Evolutionary conservation across 1,140 invertebrate species (phyloP).

Genomic region (Bicyclus anynana): DNA sequence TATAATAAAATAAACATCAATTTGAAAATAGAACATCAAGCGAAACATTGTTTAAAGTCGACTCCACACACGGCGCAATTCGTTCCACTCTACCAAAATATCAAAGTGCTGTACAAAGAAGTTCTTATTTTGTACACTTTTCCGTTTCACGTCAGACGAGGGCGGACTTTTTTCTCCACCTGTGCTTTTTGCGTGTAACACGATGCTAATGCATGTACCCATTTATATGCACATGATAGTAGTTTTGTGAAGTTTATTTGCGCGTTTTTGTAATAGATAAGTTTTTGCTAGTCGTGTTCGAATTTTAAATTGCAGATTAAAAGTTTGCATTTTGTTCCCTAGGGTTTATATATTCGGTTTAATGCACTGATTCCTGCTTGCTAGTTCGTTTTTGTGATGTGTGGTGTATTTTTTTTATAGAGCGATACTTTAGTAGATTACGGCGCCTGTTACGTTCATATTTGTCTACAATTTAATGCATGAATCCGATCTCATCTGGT

Average conservation of each 20-base stretch:
- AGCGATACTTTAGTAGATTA: too few species aligned
- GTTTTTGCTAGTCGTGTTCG: background rate
- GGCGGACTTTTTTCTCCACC: slow-evolving; percentile 48
- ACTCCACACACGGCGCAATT: slow-evolving; percentile 13
- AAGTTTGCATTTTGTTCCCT: too few species aligned
- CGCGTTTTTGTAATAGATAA: slow-evolving; percentile 2
- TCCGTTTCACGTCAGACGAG: slow-evolving; percentile 35
- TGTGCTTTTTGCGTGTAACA: slow-evolving; percentile 41
- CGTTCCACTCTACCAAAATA: slow-evolving; percentile 43
- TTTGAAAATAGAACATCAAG: slow-evolving; percentile 9
- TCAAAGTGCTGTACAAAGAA: slow-evolving; percentile 46
- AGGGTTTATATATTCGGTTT: too few species aligned
- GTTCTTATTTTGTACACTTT: slow-evolving; percentile 55
- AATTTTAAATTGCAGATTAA: too few species aligned
- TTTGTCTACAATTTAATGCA: too few species aligned
- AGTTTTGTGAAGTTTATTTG: slow-evolving; percentile 4
- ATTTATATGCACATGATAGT: background rate
- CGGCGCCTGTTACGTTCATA: too few species aligned
- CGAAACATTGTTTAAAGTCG: background rate
- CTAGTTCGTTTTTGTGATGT: too few species aligned
- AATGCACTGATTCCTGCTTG: too few species aligned
- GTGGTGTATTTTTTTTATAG: too few species aligned
- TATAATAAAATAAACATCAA: background rate
- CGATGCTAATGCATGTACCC: slow-evolving; percentile 16
- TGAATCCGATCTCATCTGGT: too few species aligned